These are phyloP conservation scores for Bagarius yarrelli DNA, from an alignment of 2,113 vertebrate genomes.

Conservation along the genomic window DNA sequence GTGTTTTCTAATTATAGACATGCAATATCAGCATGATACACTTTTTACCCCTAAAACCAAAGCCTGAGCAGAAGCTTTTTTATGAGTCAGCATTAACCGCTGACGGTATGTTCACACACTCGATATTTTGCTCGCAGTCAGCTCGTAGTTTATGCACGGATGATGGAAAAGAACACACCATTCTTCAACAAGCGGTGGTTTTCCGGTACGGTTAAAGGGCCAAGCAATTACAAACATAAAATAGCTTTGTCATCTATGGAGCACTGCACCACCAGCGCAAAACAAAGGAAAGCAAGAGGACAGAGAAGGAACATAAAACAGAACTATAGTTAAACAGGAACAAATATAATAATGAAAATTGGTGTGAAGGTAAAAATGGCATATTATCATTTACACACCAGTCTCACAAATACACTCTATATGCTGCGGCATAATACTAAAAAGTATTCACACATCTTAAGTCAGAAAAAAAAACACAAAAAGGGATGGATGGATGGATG, in stretches of 20 bases:
- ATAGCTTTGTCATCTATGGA: neutral
- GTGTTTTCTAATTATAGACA: neutral
- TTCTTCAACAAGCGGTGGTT: neutral
- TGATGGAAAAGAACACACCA: slow-evolving; percentile 15
- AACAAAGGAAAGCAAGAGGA: neutral
- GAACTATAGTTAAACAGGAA: neutral
- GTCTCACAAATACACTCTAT: neutral
- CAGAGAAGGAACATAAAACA: neutral
- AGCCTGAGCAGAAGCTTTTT: neutral
- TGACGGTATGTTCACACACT: neutral
- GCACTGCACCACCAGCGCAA: neutral
- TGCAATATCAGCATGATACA: neutral
- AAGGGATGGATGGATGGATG: no score
- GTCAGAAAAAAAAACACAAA: no score
- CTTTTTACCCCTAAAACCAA: neutral
- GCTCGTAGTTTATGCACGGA: neutral
- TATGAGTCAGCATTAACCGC: neutral
- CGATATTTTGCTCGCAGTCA: neutral
- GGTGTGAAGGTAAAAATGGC: neutral
- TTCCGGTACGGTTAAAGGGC: neutral
- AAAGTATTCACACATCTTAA: neutral
- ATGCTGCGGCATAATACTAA: neutral
- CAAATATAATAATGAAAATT: neutral
- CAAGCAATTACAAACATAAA: neutral
- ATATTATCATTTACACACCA: neutral